Evolutionary conservation across 37 sponge, comb jelly and placozoan genomes (phyloP).

Genomic region (Petrosia ficiformis): DNA sequence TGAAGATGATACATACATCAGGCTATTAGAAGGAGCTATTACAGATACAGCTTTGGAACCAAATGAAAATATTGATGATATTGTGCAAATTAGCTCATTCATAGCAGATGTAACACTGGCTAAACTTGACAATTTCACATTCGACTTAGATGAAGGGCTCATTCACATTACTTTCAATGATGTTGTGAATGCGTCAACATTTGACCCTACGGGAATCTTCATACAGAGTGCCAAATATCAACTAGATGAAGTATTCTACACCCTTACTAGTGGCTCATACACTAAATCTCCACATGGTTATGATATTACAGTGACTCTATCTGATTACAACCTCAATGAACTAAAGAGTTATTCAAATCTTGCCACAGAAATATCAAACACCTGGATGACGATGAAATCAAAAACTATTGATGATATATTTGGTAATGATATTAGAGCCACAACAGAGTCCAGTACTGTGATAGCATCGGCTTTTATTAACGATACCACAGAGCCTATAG

Average conservation of each 20-base stretch:
- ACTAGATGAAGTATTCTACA: constrained; percentile 34
- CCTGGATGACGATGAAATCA: constrained; percentile 65
- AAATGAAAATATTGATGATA: constrained; percentile 27
- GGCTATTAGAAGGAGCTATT: constrained; percentile 31
- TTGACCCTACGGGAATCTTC: constrained; percentile 57
- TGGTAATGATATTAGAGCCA: constrained; percentile 43
- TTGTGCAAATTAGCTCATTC: constrained; percentile 7
- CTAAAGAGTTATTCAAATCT: constrained; percentile 50
- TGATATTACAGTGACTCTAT: constrained; percentile 54
- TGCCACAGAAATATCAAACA: constrained; percentile 58
- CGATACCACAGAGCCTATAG: constrained; percentile 58
- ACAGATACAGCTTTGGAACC: constrained; percentile 47
- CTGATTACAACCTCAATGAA: constrained; percentile 62
- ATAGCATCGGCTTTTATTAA: constrained; percentile 39
- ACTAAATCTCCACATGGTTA: constrained; percentile 57
- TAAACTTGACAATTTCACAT: constrained; percentile 45
- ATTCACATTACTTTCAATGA: constrained; percentile 76
- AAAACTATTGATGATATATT: constrained; percentile 68
- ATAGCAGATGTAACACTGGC: constrained; percentile 28
- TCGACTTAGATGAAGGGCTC: constrained; percentile 71
- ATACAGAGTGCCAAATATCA: constrained; percentile 64
- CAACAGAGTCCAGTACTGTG: constrained; percentile 69
- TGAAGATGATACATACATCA: constrained; percentile 21
- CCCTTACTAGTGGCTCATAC: constrained; percentile 36
- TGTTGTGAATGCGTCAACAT: constrained; percentile 61